Base-by-base conservation (phyloP, 2,113 vertebrate genomes). In the Fregata magnificens region DNA sequence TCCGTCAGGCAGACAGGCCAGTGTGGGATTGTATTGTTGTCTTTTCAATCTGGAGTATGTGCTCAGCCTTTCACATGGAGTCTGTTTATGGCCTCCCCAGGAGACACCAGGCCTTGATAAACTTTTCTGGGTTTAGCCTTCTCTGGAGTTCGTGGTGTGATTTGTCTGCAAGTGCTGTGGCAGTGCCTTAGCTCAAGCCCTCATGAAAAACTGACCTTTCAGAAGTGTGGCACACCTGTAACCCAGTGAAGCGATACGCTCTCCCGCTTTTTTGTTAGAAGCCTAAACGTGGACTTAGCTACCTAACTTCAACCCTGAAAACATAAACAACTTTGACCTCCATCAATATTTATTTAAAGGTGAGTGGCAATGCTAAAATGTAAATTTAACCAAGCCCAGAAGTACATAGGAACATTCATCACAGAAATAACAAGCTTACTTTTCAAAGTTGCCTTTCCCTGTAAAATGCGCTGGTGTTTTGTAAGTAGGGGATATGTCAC, bases 121-220 rank as follows among this genome's bases (percentile, higher is more conserved):
- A 17, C 28, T 36, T 49, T 34, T 14, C 3, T 67, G 55, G 32
- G 9, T 42, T 81, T 55, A 71, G 13, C 2, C 2, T 58, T 8
- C 10, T 15, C 26, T n/a, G 53, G 42, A 42, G 26, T 13, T 44
- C 9, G 45, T 25, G 65, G 53, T 7, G 1, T 19, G 7, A 2
- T 13, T 40, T 28, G 22, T 61, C 40, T 62, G 63, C 53, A 20
- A 59, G 38, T 7, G 44, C 44, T 45, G 58, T 44, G 53, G 31
- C 22, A 24, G 5, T 28, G 31, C 21, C 34, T 45, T 21, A 40
- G 47, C 45, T 88, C n/a, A 11, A 32, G 14, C 18, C 29, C 66
- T 71, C 7, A 0, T 58, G 31, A 13, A 32, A 34, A 13, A 2
- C 9, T 0, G 1, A 3, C 4, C 21, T 52, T 18, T 70, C 0